These are phyloP conservation scores for Phortica okadai DNA, from an alignment of 2,888 invertebrate species.

Conservation along the genomic window DNA sequence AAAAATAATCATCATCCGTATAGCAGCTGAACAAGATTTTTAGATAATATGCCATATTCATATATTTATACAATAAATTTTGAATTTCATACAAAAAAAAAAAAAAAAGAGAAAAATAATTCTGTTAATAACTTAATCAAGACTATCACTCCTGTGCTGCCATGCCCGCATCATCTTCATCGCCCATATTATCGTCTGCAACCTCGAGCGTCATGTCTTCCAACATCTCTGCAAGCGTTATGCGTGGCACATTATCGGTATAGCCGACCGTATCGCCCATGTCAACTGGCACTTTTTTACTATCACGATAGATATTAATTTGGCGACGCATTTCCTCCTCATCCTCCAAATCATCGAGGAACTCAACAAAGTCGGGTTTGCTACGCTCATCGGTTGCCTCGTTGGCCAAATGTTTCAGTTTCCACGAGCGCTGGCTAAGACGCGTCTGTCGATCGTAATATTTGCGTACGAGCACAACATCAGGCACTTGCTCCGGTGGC, in stretches of 20 bases:
- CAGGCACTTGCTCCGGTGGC: constrained; percentile 83
- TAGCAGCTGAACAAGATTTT: constrained; percentile 53
- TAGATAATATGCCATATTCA: constrained; percentile 39
- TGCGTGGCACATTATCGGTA: constrained; percentile 84
- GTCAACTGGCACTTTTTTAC: constrained; percentile 79
- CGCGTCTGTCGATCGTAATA: constrained; percentile 85
- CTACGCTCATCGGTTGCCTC: constrained; percentile 82
- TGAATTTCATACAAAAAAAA: not conserved
- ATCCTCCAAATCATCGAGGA: constrained; percentile 98
- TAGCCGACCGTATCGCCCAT: constrained; percentile 79
- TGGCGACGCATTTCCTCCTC: constrained; percentile 92
- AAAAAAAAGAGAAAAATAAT: constrained; percentile 10
- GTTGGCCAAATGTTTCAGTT: constrained; percentile 89
- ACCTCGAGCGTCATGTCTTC: constrained; percentile 86
- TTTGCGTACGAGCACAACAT: constrained; percentile 97
- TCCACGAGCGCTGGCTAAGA: constrained; percentile 90
- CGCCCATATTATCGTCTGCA: constrained; percentile 85
- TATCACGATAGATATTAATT: constrained; percentile 91
- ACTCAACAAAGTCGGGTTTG: constrained; percentile 91
- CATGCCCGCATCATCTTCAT: constrained; percentile 58
- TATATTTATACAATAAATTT: constrained; percentile 52
- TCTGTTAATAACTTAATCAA: not conserved
- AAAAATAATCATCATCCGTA: not conserved
- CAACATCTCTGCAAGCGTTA: constrained; percentile 94
- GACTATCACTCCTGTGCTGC: constrained; percentile 46